These are phyloP conservation scores for Aphelocoma californica DNA, from an alignment of 2,797 vertebrate genomes.

Conservation along the genomic window DNA sequence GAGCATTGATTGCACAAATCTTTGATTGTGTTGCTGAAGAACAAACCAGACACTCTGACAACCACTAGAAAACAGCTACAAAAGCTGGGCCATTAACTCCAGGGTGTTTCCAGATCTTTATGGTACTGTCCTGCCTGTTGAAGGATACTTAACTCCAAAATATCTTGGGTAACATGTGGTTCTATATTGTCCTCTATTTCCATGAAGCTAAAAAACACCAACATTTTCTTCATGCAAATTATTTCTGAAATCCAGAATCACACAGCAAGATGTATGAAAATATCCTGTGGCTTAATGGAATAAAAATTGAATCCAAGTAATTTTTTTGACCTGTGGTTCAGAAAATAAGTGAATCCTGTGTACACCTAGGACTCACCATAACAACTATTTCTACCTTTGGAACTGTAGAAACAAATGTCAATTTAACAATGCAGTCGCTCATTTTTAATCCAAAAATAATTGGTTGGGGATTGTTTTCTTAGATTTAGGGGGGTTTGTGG, in stretches of 20 bases:
- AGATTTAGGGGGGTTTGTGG: rapidly evolving
- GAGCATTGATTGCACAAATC: not conserved
- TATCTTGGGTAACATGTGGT: not conserved
- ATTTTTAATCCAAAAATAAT: not conserved
- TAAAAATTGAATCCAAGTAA: not conserved
- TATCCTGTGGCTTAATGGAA: not conserved
- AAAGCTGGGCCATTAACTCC: not conserved
- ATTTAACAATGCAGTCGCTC: not conserved
- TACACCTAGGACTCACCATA: not conserved
- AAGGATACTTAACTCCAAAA: not conserved
- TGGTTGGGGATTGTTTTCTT: not conserved
- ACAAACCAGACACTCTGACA: not conserved
- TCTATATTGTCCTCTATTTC: not conserved
- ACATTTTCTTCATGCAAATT: not conserved
- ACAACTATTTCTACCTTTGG: not conserved
- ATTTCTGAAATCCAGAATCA: not conserved
- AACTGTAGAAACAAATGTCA: not conserved
- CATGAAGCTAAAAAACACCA: not conserved
- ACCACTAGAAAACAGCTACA: not conserved
- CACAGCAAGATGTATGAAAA: not conserved
- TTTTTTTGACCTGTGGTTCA: not conserved
- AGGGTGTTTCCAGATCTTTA: not conserved
- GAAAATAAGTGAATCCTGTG: not conserved
- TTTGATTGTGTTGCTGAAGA: not conserved
- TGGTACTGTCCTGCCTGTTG: not conserved